These are phyloP conservation scores for Rhynchophorus ferrugineus DNA, from an alignment of 1,140 invertebrate genomes.

Conservation along the genomic window DNA sequence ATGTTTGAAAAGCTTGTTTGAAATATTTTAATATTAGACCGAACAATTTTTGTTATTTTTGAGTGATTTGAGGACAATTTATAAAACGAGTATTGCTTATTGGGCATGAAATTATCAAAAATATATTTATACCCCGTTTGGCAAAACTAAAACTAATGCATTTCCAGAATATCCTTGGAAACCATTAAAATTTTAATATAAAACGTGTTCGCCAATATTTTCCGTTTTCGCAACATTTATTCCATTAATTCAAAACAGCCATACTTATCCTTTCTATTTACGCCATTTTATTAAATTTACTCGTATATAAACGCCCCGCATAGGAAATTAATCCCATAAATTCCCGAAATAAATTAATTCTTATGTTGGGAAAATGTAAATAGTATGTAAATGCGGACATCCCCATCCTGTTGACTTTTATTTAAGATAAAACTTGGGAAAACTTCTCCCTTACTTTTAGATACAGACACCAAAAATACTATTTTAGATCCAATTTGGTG, in stretches of 20 bases:
- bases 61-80: no score
- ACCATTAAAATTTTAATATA: neutral
- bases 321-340: conserved; percentile 24
- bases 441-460: conserved; percentile 15
- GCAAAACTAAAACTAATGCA: no score
- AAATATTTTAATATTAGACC: no score
- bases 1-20: no score
- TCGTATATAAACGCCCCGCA: conserved; percentile 14
- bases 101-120: no score
- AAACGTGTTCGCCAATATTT: neutral
- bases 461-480: conserved; percentile 22
- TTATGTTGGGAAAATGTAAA: conserved; percentile 21
- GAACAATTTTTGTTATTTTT: no score
- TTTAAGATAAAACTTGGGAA: conserved; percentile 21
- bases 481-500: conserved; percentile 21
- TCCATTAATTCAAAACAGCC: neutral
- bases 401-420: conserved; percentile 23
- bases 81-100: no score
- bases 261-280: neutral
- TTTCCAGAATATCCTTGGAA: neutral
- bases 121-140: no score
- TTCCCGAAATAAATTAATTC: conserved; percentile 23
- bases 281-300: conserved; percentile 14
- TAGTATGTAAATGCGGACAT: conserved; percentile 21
- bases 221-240: neutral